A percentile compares a stretch with the other conserved stretches of the same genome.
These are phyloP conservation scores for Ceratina australensis DNA, from an alignment of 1,140 invertebrate genomes.

Conservation along the genomic window DNA sequence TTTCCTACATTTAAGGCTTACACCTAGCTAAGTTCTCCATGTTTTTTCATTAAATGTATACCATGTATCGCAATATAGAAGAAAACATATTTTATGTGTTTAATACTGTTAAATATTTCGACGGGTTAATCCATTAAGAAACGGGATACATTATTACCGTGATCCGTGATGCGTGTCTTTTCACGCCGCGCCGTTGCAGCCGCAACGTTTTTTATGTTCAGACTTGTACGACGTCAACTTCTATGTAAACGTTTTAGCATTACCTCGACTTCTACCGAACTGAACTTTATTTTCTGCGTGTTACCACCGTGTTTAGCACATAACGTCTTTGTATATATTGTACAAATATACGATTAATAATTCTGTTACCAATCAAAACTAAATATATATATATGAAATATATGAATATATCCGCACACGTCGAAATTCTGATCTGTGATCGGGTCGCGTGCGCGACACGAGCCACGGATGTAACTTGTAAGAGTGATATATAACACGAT, in stretches of 20 bases:
- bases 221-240: conserved; percentile 10
- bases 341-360: conserved; percentile 65
- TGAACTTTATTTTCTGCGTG: conserved; percentile 55
- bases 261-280: conserved; percentile 26
- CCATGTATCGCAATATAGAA: conserved; percentile 43
- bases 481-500: conserved; percentile 56
- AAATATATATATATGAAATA: conserved; percentile 5
- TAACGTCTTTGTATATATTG: conserved; percentile 70
- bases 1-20: conserved; percentile 65
- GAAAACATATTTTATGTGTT: conserved; percentile 46
- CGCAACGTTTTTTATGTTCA: conserved; percentile 41
- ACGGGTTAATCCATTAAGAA: conserved; percentile 15
- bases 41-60: conserved; percentile 46
- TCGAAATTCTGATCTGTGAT: conserved; percentile 48
- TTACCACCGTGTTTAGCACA: conserved; percentile 59
- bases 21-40: conserved; percentile 59
- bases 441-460: conserved; percentile 25
- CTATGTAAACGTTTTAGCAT: conserved; percentile 22
- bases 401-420: conserved; percentile 55
- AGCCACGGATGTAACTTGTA: conserved; percentile 56
- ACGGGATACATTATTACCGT: conserved; percentile 6
- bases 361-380: conserved; percentile 65
- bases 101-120: conserved; percentile 39
- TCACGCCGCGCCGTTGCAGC: neutral
- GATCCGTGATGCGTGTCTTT: neutral